Conservation (phyloP, 2,888 invertebrate genomes). For the Apamea crenata region DNA sequence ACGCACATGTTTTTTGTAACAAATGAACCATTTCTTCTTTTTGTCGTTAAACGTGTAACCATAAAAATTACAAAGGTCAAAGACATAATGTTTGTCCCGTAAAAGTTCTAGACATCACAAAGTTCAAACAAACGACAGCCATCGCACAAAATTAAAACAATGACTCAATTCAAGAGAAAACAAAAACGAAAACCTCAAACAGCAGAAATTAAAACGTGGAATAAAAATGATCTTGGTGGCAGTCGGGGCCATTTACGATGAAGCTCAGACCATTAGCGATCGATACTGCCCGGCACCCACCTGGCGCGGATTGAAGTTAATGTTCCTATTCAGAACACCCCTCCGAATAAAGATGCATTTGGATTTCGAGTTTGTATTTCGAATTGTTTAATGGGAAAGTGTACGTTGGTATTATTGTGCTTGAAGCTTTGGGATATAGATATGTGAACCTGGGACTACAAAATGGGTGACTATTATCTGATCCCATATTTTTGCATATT, state of each 20-base stretch:
- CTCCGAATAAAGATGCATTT: slow-evolving; percentile 56
- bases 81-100: background rate
- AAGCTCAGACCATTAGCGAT: slow-evolving; percentile 61
- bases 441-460: background rate
- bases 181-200: slow-evolving; percentile 29
- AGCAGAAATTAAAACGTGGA: slow-evolving; percentile 37
- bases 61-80: background rate
- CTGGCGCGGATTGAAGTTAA: slow-evolving; percentile 66
- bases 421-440: background rate
- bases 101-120: background rate
- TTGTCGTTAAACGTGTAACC: background rate
- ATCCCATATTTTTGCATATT: background rate
- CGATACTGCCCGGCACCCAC: slow-evolving; percentile 63
- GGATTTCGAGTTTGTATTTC: slow-evolving; percentile 38
- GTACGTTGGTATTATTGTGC: slow-evolving; percentile 3
- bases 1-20: background rate
- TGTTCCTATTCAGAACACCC: slow-evolving; percentile 64
- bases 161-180: background rate
- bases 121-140: background rate
- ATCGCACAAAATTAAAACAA: background rate
- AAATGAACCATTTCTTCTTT: background rate
- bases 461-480: background rate
- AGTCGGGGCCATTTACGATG: slow-evolving; percentile 52
- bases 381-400: slow-evolving; percentile 17
- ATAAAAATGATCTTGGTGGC: slow-evolving; percentile 54